phyloP scores from a whole-genome alignment of 1,140 invertebrate species.

The Formica selysi region DNA sequence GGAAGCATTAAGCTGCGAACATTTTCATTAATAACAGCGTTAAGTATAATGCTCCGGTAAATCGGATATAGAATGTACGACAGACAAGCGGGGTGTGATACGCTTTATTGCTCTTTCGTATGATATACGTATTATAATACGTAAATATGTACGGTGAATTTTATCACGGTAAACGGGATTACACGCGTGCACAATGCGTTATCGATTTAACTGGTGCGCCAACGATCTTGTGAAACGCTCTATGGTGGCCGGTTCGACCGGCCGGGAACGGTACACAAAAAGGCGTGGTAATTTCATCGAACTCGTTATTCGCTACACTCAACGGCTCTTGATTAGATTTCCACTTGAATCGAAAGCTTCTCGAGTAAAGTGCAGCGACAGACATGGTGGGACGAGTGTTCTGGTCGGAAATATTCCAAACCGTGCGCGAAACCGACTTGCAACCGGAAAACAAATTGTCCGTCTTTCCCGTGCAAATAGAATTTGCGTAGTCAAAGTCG shows the following conservation, averaged over 20 bases:
- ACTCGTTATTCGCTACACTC: conserved; percentile 66
- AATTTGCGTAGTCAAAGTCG: conserved; percentile 30
- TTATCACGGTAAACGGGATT: conserved; percentile 58
- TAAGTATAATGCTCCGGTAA: conserved; percentile 44
- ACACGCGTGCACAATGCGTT: conserved; percentile 57
- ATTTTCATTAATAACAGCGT: conserved; percentile 49
- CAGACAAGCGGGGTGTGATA: conserved; percentile 16
- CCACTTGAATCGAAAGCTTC: conserved; percentile 66
- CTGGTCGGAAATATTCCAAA: conserved; percentile 26
- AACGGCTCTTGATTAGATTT: conserved; percentile 67
- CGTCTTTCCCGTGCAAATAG: conserved; percentile 27
- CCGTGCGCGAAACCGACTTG: conserved; percentile 33
- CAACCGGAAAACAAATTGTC: conserved; percentile 43
- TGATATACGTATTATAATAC: conserved; percentile 51
- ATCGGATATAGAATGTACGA: conserved; percentile 52
- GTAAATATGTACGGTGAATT: conserved; percentile 56
- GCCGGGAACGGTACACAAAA: conserved; percentile 50
- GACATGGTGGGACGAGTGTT: conserved; percentile 41
- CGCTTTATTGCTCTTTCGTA: conserved; percentile 51
- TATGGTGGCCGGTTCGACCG: background rate
- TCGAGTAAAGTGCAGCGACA: conserved; percentile 63
- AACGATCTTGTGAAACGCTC: conserved; percentile 34
- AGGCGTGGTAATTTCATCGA: conserved; percentile 61
- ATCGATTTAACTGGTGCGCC: conserved; percentile 46
- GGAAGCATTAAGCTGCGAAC: conserved; percentile 17